Conservation (phyloP, 2,888 invertebrate genomes). For the Nephrotoma guestfalica region DNA sequence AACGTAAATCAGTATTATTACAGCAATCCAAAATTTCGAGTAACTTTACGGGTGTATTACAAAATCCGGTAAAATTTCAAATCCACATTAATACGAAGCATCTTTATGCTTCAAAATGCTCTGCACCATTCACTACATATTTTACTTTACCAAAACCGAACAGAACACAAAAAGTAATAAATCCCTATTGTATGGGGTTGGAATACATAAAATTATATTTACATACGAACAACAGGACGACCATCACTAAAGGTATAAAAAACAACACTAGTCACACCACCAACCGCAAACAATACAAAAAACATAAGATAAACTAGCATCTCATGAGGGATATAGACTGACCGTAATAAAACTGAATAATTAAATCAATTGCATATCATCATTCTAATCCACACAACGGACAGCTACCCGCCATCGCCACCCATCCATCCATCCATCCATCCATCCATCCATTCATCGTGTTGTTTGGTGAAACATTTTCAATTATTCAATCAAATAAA, state of each 20-base stretch:
- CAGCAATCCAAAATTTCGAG: background rate
- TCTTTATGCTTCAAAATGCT: background rate
- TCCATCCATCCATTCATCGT: background rate
- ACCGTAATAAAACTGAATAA: conserved; percentile 3
- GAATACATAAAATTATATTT: background rate
- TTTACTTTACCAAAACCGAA: background rate
- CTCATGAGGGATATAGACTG: background rate
- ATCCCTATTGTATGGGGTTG: background rate
- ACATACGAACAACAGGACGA: background rate
- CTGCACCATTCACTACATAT: background rate
- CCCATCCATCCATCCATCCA: background rate
- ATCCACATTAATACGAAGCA: background rate
- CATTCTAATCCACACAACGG: background rate
- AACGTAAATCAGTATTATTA: background rate
- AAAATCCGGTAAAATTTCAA: background rate
- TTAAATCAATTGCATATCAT: background rate
- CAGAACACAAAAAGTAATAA: background rate
- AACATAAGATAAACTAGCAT: background rate
- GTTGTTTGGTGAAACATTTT: background rate
- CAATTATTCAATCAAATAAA: background rate
- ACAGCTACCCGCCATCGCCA: background rate
- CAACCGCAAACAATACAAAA: background rate
- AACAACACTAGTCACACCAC: background rate
- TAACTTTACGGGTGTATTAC: background rate
- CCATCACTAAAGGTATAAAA: background rate